Conservation (phyloP, 2,113 vertebrate genomes). For the Erinaceus europaeus region DNA sequence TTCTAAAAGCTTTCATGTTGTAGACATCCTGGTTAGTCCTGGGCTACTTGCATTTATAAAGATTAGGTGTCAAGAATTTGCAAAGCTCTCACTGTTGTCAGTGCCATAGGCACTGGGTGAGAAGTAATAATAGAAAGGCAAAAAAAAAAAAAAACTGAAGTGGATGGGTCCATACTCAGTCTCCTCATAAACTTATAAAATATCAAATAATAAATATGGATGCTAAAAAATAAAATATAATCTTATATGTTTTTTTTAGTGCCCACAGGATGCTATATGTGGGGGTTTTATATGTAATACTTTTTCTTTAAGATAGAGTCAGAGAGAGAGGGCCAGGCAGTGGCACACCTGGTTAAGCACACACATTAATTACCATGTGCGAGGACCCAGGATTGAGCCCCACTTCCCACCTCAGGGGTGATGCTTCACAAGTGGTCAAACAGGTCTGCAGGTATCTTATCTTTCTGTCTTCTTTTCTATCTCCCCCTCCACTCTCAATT, state of each 20-base stretch:
- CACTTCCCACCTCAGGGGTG: too few species aligned
- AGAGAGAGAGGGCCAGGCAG: too few species aligned
- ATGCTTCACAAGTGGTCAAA: too few species aligned
- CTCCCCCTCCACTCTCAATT: too few species aligned
- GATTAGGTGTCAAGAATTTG: conserved; percentile 32
- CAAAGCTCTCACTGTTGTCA: conserved; percentile 9
- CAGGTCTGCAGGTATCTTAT: too few species aligned
- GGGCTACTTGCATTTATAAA: background rate
- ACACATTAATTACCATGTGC: too few species aligned
- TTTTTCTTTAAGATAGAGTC: background rate
- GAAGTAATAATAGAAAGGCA: conserved; percentile 35
- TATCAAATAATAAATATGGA: conserved; percentile 46
- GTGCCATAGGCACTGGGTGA: conserved; percentile 16
- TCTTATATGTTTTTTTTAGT: background rate
- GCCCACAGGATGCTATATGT: background rate
- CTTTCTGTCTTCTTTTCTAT: too few species aligned
- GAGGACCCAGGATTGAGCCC: too few species aligned
- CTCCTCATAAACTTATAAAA: conserved; percentile 1
- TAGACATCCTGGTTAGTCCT: background rate
- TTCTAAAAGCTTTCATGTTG: conserved; percentile 28
- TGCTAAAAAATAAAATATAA: background rate
- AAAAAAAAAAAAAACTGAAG: conserved; percentile 12
- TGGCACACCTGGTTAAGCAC: too few species aligned
- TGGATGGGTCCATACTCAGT: background rate
- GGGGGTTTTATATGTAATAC: too few species aligned